Evolutionary conservation across 2,888 invertebrate genomes (phyloP).

Genomic region (Limnephilus rhombicus): DNA sequence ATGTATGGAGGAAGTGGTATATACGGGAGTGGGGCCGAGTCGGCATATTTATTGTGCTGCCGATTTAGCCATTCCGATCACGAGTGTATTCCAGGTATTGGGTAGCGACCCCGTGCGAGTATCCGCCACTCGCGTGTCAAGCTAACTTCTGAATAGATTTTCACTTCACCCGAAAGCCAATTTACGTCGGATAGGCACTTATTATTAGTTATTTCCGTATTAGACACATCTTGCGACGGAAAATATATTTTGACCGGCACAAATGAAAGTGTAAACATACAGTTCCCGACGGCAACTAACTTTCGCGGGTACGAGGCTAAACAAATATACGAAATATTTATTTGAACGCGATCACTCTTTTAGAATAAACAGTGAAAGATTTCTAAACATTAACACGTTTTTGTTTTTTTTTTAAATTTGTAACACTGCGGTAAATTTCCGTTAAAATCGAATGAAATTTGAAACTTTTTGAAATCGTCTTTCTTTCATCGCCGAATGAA

Average conservation of each 20-base stretch:
- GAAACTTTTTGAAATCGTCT: neutral
- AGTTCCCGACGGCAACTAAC: constrained; percentile 30
- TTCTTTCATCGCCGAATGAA: neutral
- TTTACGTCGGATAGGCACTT: constrained; percentile 19
- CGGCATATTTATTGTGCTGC: constrained; percentile 60
- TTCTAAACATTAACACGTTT: neutral
- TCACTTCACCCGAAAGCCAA: constrained; percentile 49
- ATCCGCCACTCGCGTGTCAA: constrained; percentile 40
- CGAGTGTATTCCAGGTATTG: constrained; percentile 46
- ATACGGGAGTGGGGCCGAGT: constrained; percentile 50
- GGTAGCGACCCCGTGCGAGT: constrained; percentile 20
- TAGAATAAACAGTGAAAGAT: neutral
- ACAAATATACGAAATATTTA: neutral
- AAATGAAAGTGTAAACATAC: neutral
- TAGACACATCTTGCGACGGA: neutral
- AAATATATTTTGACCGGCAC: neutral
- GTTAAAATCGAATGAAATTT: neutral
- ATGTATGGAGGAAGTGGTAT: constrained; percentile 40
- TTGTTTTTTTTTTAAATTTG: neutral
- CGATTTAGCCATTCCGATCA: constrained; percentile 56
- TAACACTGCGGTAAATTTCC: neutral
- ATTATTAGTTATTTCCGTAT: neutral
- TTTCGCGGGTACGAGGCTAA: neutral
- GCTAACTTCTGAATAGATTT: constrained; percentile 44
- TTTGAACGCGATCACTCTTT: neutral